Conservation (phyloP, 1,140 invertebrate genomes). For the Eumaeus atala region DNA sequence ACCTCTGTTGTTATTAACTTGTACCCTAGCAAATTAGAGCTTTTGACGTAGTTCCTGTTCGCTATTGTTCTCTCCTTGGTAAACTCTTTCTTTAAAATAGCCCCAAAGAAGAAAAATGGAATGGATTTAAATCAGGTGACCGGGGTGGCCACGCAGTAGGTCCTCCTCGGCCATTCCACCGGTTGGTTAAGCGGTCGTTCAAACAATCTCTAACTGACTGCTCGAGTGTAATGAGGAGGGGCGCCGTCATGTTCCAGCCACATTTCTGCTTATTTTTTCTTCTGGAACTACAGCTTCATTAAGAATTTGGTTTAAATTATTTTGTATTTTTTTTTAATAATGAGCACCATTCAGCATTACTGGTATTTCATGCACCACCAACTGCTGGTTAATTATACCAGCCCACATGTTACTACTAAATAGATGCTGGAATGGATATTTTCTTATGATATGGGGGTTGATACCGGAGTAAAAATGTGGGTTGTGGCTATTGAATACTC, state of each 20-base stretch:
- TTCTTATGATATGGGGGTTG: conserved; percentile 14
- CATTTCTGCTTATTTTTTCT: conserved; percentile 16
- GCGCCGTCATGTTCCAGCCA: conserved; percentile 22
- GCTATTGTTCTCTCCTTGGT: conserved; percentile 18
- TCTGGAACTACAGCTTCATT: conserved; percentile 15
- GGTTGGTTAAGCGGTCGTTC: conserved; percentile 32
- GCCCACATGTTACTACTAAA: conserved; percentile 16
- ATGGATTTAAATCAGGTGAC: conserved; percentile 56
- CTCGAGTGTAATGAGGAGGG: conserved; percentile 32
- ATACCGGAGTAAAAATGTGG: conserved; percentile 13
- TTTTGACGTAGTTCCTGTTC: conserved; percentile 22
- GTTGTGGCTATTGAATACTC: conserved; percentile 16
- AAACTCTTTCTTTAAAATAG: too few relatives aligned
- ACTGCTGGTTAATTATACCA: conserved; percentile 17
- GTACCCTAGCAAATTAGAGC: conserved; percentile 15
- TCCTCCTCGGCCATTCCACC: conserved; percentile 53
- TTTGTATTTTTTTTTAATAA: too few relatives aligned
- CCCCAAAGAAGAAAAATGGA: conserved; percentile 54
- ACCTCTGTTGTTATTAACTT: conserved; percentile 11
- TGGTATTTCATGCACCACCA: conserved; percentile 16
- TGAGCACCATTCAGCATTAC: too few relatives aligned
- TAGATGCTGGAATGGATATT: conserved; percentile 16
- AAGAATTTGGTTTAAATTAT: conserved; percentile 14
- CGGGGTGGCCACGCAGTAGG: conserved; percentile 52
- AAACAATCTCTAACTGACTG: conserved; percentile 34